Percentiles rank a stretch among this genome's conserved stretches.
Conservation (phyloP, 2,113 vertebrate species). For the Myrmecobius fasciatus region DNA sequence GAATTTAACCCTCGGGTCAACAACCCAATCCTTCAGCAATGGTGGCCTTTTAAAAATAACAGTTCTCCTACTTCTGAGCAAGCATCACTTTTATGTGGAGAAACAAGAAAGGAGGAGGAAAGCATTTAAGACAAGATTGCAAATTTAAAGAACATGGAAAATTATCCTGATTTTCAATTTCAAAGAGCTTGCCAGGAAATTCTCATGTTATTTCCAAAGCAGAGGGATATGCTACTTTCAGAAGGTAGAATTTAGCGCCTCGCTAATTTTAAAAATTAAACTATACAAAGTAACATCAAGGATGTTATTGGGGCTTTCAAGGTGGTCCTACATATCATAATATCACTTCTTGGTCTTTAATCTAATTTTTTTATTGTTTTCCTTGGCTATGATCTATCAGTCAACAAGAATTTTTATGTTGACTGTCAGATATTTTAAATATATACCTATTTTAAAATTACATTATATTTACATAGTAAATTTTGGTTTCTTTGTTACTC, state of each 20-base stretch:
- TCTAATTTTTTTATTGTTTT: not conserved
- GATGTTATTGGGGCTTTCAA: not conserved
- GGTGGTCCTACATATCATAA: not conserved
- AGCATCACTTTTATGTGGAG: not conserved
- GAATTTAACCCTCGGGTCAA: conserved; percentile 76
- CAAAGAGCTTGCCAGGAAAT: not conserved
- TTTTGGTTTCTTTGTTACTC: not conserved
- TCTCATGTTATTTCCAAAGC: not conserved
- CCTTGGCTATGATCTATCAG: not conserved
- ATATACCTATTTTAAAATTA: not conserved
- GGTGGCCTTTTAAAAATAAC: conserved; percentile 68
- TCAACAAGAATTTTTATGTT: not conserved
- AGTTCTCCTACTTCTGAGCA: conserved; percentile 30
- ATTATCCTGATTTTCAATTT: not conserved
- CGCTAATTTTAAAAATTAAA: conserved; percentile 11
- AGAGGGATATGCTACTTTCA: not conserved
- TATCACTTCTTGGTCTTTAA: not conserved
- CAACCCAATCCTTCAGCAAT: conserved; percentile 42
- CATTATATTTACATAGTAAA: not conserved
- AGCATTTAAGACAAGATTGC: conserved; percentile 4
- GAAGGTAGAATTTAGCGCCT: not conserved
- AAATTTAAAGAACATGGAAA: conserved; percentile 26
- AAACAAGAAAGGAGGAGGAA: not conserved
- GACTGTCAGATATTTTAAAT: not conserved
- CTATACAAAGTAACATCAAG: not conserved